Base-by-base conservation (phyloP, 1,140 invertebrate species). In the Bursaphelenchus mucronatus region DNA sequence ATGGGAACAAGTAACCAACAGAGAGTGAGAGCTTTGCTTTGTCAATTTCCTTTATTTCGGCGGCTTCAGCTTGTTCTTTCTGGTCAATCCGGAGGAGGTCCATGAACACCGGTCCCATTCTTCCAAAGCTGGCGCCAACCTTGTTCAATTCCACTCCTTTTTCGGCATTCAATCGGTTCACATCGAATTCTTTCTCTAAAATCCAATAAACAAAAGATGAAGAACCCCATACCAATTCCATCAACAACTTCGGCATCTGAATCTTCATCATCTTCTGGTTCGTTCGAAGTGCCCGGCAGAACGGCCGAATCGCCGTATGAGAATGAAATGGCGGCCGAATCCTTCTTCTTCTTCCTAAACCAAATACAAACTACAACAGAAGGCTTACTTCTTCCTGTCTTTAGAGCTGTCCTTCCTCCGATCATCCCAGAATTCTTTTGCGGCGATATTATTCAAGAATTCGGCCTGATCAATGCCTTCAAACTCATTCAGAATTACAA, bases 321-420 rank as follows among this genome's bases (percentile, higher is more conserved):
- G 45, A 79, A 81, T 10, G 68, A 76, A 64, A 79, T 81, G n/a
- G 71, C 68, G 4, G 76, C 76, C 15, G 73, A 66, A 19, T 71
- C 70, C 8, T 76, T 67, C 0, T 67, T 62, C 19, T 63, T 47
- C 64, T 74, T 74, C 41, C 74, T 74, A 67, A 52, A 59, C 19
- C 63, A 19, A 72, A 9, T n/a, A 61, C 65, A 45, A 45, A 44
- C 9, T 15, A 55, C n/a, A 61, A 49, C 6, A 66, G 30, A 70
- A 67, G 5, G 45, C 39, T 43, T 54, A 62, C 70, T 72, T 71
- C 47, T 71, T 74, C 49, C 68, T 74, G 47, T 71, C 70, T 30
- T 30, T 30, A 30, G 30, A 30, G 30, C 5, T 30, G 5, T 30
- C 30, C 30, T 30, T 30, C 30, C 30, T 53, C 17, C 9, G 13